Evolutionary conservation across 2,888 invertebrate species (phyloP).

Genomic region (Acleris literana): DNA sequence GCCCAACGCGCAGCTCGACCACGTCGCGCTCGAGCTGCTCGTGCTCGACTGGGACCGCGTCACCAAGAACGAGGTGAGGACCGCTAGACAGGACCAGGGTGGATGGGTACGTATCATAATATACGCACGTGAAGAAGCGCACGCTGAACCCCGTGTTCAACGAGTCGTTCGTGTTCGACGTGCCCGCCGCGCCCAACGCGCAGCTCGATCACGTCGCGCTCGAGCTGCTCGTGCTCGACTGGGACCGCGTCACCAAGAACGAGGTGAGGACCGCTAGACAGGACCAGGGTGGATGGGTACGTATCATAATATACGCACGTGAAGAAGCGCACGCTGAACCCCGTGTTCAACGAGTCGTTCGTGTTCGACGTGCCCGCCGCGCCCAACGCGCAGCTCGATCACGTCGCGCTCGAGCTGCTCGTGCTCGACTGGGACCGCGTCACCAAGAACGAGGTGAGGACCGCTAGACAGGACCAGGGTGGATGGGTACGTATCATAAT

Average conservation of each 20-base stretch:
- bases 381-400: conserved; percentile 87
- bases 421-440: conserved; percentile 98
- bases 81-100: no score
- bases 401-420: conserved; percentile 93
- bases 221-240: conserved; percentile 95
- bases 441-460: conserved; percentile 96
- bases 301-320: conserved; percentile 85
- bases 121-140: conserved; percentile 95
- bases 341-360: conserved; percentile 89
- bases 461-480: no score
- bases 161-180: conserved; percentile 97
- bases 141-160: conserved; percentile 92
- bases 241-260: conserved; percentile 99
- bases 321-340: conserved; percentile 98
- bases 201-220: conserved; percentile 90
- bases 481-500: conserved; percentile 11
- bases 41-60: conserved; percentile 98
- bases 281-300: no score
- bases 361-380: conserved; percentile 96
- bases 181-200: conserved; percentile 89
- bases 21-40: conserved; percentile 93
- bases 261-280: conserved; percentile 84
- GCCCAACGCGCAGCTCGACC: conserved; percentile 87
- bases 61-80: conserved; percentile 96
- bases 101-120: conserved; percentile 11